Evolutionary conservation across 2,888 invertebrate species (phyloP), one percentile per base, ranked within the genome.

Genomic region (Leptinotarsa peninsularis): DNA sequence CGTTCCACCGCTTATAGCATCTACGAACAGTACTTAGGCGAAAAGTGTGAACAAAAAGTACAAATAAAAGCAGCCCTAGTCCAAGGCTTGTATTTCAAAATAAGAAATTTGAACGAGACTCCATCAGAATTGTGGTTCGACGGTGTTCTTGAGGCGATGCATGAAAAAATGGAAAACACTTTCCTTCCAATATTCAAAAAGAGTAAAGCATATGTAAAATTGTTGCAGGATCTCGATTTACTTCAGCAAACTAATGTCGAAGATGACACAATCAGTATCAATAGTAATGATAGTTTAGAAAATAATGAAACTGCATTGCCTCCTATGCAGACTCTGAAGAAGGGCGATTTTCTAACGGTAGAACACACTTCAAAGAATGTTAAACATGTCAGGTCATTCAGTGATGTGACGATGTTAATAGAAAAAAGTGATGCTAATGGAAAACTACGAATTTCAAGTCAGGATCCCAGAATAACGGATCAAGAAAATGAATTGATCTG

Each of bases 71-170:
- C 93, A 71, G 85, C 87, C 13, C 85, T 93, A 7, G 89, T 93
- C 4, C 92, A 92, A 81, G 90, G 90, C 79, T 88, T 95, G 68
- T 86, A 92, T 52, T 89, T 90, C 49, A 90, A 91, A 83, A 92
- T 94, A 75, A 90, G 91, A 81, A 88, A 87, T 77, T 78, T 88
- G 49, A 92, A 90, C 71, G 93, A 94, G 84, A 82, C 87, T 43
- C 91, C 93, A 5, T 90, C 90, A 43, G 93, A 95, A 75, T 89
- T 91, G 3, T 95, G 96, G 91, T 98, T 98, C 87, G 96, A 97
- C 85, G 94, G 95, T 77, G 91, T 96, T 21, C 94, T 96, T 88
- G 90, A 91, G 77, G 91, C 91, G 72, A 91, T 94, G 49, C 92
- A 93, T 78, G 93, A 93, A 82, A 93, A 89, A 84, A 88, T 90